Conservation (phyloP, 2,888 invertebrate species). For the Bedellia somnulentella region DNA sequence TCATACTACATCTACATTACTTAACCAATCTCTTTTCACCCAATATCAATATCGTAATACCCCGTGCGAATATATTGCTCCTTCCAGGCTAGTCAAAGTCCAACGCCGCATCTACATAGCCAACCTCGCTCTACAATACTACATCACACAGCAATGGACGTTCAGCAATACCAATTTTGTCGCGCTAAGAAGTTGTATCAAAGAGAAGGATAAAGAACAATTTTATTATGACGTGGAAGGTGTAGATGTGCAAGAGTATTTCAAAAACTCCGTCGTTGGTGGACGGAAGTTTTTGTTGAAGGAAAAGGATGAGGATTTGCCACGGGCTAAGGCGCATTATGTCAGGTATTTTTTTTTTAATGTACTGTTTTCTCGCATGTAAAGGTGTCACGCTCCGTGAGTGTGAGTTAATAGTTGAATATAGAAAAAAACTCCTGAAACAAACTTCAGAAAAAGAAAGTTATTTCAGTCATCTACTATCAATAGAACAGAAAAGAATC, state of each 20-base stretch:
- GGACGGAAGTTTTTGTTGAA: conserved; percentile 68
- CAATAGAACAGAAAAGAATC: too few species aligned
- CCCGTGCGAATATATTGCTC: too few species aligned
- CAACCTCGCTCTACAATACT: conserved; percentile 71
- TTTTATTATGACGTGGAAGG: conserved; percentile 64
- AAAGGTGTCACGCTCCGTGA: too few species aligned
- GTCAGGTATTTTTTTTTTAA: conserved; percentile 49
- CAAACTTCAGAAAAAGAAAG: too few species aligned
- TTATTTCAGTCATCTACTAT: too few species aligned
- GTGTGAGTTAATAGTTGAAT: too few species aligned
- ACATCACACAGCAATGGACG: conserved; percentile 75
- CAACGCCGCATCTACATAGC: conserved; percentile 82
- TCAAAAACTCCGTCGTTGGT: conserved; percentile 59
- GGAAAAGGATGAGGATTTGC: conserved; percentile 62
- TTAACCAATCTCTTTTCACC: too few species aligned
- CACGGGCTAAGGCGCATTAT: conserved; percentile 49
- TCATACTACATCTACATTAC: too few species aligned
- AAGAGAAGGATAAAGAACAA: conserved; percentile 41
- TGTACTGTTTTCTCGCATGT: too few species aligned
- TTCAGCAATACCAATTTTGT: conserved; percentile 68
- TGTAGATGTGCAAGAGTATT: conserved; percentile 52
- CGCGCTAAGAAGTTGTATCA: conserved; percentile 48
- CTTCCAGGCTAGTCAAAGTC: conserved; percentile 72
- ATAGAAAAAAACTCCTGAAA: too few species aligned
- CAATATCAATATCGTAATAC: too few species aligned